phyloP scores from a whole-genome alignment of 1,140 invertebrate species.

The Oscheius sp. region DNA sequence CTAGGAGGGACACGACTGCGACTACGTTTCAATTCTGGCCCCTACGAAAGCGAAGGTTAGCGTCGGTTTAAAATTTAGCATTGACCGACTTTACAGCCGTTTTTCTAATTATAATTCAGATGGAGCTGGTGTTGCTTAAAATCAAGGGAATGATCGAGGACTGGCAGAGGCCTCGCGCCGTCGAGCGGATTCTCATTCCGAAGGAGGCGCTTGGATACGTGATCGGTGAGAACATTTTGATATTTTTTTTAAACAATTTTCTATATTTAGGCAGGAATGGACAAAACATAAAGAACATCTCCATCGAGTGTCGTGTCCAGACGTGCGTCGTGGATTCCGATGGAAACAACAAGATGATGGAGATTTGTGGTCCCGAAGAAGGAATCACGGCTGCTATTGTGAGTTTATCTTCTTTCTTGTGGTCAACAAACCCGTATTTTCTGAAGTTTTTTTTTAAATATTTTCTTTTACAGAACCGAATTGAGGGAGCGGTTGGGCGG shows the following conservation, averaged over 20 bases:
- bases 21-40: not conserved
- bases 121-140: not conserved
- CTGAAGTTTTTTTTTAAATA: not conserved
- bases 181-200: not conserved
- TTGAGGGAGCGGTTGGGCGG: not conserved
- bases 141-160: not conserved
- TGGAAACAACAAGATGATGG: not conserved
- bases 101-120: not conserved
- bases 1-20: not conserved
- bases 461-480: not conserved
- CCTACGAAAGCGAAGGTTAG: not conserved
- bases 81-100: not conserved
- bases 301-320: not conserved
- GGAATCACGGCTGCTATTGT: not conserved
- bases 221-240: not conserved
- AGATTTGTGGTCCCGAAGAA: not conserved
- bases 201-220: not conserved
- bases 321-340: not conserved
- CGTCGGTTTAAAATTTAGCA: not conserved
- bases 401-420: too few species aligned
- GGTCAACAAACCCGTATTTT: too few species aligned
- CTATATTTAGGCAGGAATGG: not conserved
- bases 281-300: not conserved
- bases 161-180: not conserved
- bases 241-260: not conserved